Evolutionary conservation across 1,140 invertebrate genomes (phyloP), one percentile per base, ranked within the genome.

Genomic region (Brachionus plicatilis): DNA sequence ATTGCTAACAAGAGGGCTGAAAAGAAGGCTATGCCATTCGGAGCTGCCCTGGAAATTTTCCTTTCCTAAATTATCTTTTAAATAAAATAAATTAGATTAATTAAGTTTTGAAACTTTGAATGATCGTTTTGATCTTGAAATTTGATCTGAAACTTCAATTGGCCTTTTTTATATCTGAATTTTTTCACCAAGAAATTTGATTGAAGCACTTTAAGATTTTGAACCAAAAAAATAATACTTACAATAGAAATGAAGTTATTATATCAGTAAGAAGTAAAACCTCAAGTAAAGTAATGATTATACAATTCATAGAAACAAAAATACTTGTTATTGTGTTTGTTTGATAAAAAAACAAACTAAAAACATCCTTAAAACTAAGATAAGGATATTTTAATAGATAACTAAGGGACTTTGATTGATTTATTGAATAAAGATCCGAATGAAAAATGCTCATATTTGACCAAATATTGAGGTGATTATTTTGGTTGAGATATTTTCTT

Each of bases 281-380:
- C n/a, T 72, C 68, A 3, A 43, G 11, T 43, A 50, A 5, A 24
- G 72, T 76, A 9, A 27, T 47, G 24, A 76, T 76, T 27, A 76
- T 29, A 53, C 72, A 76, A 76, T 76, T 76, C 3, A 29, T 11
- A 20, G 72, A 50, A 12, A 76, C 43, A 50, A 53, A 76, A 27
- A 76, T 12, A 50, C 72, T 50, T 29, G 72, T 76, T 20, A 29
- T 9, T 7, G 24, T 33, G 7, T 76, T 76, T 24, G 72, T 50
- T 27, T 50, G 43, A 76, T 76, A 76, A 76, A 76, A 76, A 27
- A 76, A 76, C 27, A 76, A 27, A 47, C 27, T 76, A 5, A 76
- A 76, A 27, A 76, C 8, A 76, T 76, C 17, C 47, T 76, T 76
- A 6, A 50, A 50, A 76, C 17, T 2, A 12, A 76, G 3, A 53